Evolutionary conservation across 1,140 invertebrate genomes (phyloP).

Genomic region (Procambarus virginalis): DNA sequence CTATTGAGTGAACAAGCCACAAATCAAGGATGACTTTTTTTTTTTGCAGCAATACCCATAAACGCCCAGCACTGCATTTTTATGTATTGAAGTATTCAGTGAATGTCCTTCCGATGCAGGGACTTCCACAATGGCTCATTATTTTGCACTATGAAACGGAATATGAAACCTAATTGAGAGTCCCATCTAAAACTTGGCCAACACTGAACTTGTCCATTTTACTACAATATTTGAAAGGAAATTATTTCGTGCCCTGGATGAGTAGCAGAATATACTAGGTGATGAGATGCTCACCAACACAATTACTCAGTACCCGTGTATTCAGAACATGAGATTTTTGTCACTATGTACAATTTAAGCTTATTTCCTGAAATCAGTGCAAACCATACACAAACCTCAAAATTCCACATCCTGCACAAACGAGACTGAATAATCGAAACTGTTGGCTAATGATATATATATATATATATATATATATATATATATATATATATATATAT

Average conservation of each 20-base stretch:
- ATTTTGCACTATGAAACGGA: conserved; percentile 17
- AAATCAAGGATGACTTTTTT: conserved; percentile 41
- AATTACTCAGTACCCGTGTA: background rate
- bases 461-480: background rate
- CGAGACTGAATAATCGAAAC: background rate
- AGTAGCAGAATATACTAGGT: conserved; percentile 31
- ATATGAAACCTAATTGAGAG: conserved; percentile 27
- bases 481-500: background rate
- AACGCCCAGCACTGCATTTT: conserved; percentile 50
- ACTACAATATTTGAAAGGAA: conserved; percentile 38
- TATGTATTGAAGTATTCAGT: conserved; percentile 29
- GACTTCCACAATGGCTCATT: conserved; percentile 10
- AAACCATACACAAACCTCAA: conserved; percentile 9
- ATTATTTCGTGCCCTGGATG: conserved; percentile 44
- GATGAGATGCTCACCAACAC: conserved; percentile 2
- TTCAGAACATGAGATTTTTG: background rate
- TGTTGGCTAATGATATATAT: background rate
- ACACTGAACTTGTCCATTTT: conserved; percentile 34
- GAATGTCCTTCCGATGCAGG: conserved; percentile 6
- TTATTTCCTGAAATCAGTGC: conserved; percentile 6
- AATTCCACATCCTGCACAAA: background rate
- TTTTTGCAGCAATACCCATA: conserved; percentile 55
- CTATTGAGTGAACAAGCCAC: conserved; percentile 61
- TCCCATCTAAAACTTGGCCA: conserved; percentile 9
- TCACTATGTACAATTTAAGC: conserved; percentile 11